Evolutionary conservation across 2,888 invertebrate genomes (phyloP), one percentile per base, ranked within the genome.

Genomic region (Sisyra terminalis): DNA sequence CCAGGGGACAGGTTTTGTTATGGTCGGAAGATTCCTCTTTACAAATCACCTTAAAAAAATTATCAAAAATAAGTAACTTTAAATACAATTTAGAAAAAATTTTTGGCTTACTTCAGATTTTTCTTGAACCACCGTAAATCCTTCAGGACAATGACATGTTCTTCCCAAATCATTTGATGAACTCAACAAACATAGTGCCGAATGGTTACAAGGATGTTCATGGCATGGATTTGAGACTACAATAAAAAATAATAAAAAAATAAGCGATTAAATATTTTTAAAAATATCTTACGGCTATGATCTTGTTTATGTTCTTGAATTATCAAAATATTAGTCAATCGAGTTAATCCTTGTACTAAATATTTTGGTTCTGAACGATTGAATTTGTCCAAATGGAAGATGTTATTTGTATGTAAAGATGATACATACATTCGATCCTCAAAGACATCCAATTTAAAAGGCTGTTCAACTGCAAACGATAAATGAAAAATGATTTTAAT

Each of bases 371-470:
- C 69, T 24, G 68, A 70, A 40, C 61, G 60, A 11, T 76, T 77
- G 57, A 78, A 81, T 56, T 82, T 82, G 53, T 75, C 69, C 59
- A 80, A 61, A 50, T 70, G 67, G 32, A 75, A 61, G 36, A 82
- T 69, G 47, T 70, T 70, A 53, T 78, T 72, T 40, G 69, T 67
- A 31, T 65, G 70, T 52, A 74, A 75, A 3, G 78, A 70, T 31
- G 77, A 72, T 16, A 82, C 66, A 55, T 75, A 84, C 9, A 82
- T 55, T 45, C 62, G 67, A 53, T 82, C 78, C 57, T 82, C 83
- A 55, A 84, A 83, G 1, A 84, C 70, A 52, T 81, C 82, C 29
- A 85, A 60, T 57, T 75, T 75, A 55, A 70, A 74, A 0, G 84
- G 83, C 54, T 74, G 74, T 48, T 74, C 72, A 47, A 65, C 68